A percentile compares a stretch with the other conserved stretches of the same genome.
Conservation (phyloP, 2,888 invertebrate genomes). For the Oasisia sp. region DNA sequence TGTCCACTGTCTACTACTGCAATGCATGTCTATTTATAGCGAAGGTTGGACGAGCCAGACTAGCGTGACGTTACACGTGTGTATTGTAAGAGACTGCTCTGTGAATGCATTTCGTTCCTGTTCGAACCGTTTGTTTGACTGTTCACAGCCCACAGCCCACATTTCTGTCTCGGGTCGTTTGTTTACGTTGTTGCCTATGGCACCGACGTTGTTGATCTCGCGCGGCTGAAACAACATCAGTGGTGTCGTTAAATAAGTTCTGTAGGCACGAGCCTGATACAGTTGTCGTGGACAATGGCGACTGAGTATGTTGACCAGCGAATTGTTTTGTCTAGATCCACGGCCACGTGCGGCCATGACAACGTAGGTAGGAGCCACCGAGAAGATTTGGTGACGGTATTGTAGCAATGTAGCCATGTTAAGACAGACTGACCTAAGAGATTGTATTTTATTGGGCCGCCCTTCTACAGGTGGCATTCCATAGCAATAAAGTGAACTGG, state of each 20-base stretch:
- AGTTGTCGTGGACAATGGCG: not conserved
- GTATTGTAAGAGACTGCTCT: conserved; percentile 1
- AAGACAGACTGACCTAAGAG: not conserved
- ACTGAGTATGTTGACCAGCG: not conserved
- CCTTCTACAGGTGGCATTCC: not conserved
- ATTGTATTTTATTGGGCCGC: conserved; percentile 3
- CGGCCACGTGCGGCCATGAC: not conserved
- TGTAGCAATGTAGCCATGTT: not conserved
- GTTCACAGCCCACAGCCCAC: not conserved
- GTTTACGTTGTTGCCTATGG: not conserved
- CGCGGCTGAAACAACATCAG: not conserved
- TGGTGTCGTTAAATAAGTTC: not conserved
- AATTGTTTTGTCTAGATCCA: not conserved
- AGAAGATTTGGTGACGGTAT: not conserved
- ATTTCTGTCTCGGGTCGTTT: not conserved
- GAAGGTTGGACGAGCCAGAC: not conserved
- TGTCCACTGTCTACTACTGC: not conserved
- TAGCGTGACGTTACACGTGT: not conserved
- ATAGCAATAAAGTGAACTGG: conserved; percentile 11
- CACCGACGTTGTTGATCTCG: not conserved
- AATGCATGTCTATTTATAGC: not conserved
- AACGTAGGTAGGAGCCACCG: not conserved
- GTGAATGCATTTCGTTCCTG: not conserved
- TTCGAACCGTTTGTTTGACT: not conserved
- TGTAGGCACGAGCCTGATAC: not conserved